Base-by-base conservation (phyloP, 2,113 vertebrate species). In the Dromaius novaehollandiae region DNA sequence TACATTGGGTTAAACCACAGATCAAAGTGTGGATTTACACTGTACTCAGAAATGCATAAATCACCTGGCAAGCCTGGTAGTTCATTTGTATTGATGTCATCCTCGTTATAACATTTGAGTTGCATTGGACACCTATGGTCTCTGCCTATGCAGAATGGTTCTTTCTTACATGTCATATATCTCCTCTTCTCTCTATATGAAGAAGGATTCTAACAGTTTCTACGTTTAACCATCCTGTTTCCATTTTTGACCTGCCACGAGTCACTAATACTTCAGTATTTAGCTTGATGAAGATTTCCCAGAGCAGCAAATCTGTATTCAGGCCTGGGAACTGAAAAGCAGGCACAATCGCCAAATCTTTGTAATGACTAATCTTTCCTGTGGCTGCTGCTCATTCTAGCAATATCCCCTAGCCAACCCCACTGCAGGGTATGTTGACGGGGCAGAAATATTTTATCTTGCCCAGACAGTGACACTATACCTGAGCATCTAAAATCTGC, bases 31-130 rank as follows among this genome's bases (percentile, higher is more conserved):
- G 22, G 70, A 21, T 78, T 88, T 90, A 32, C 13, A 22, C 18
- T 86, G 51, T 3, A 1, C 51, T 92, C 0, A 0, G 50, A 94
- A 92, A 50, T 0, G 1, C 6, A 26, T 6, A n/a, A 26, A 14
- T 87, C 56, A 44, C 9, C 86, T 68, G 36, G 13, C 24, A 86
- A 50, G 22, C 55, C 36, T 34, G 53, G 24, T 30, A 42, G 6
- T 30, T 86, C 73, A 46, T 32, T 48, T 81, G 6, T 83, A 13
- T 40, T 78, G n/a, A 2, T 66, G 26, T 78, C 55, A 75, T 7
- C 7, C 6, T 75, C 36, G 11, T 85, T 5, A 19, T 51, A 25
- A 58, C 0, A 3, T 65, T 20, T 7, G 2, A 83, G 32, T 34
- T 84, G 11, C 22, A 26, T 5, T 55, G 36, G 26, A 42, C 55